A percentile compares a stretch with the other conserved stretches of the same genome.
Evolutionary conservation across 2,888 invertebrate genomes (phyloP).

Genomic region (Caenorhabditis wallacei): DNA sequence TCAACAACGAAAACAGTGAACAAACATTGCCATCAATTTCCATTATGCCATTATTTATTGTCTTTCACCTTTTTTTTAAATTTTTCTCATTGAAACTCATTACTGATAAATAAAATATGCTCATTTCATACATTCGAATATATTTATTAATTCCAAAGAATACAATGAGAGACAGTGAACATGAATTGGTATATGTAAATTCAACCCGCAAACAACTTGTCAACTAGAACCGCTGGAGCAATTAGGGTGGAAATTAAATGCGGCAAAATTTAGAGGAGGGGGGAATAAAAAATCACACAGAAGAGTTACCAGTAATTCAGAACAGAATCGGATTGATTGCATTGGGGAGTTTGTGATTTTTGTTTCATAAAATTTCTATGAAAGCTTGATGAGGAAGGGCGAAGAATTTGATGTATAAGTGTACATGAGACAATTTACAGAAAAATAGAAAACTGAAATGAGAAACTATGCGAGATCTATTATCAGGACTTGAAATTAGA

Average conservation of each 20-base stretch:
- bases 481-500: slow-evolving; percentile 11
- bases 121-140: slow-evolving; percentile 8
- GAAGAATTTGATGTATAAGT: background rate
- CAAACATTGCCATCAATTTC: slow-evolving; percentile 19
- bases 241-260: slow-evolving; percentile 12
- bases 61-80: background rate
- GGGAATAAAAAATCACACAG: slow-evolving; percentile 37
- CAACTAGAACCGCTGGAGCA: slow-evolving; percentile 57
- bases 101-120: background rate
- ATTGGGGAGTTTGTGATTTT: slow-evolving; percentile 5
- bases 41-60: slow-evolving; percentile 58
- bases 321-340: slow-evolving; percentile 30
- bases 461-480: slow-evolving; percentile 23
- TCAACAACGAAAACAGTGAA: slow-evolving; percentile 27
- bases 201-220: slow-evolving; percentile 50
- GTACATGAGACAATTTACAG: background rate
- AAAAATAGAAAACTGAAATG: slow-evolving; percentile 25
- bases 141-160: background rate
- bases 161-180: slow-evolving; percentile 6
- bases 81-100: slow-evolving; percentile 1
- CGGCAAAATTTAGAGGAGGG: background rate
- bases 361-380: slow-evolving; percentile 23
- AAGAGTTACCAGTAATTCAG: slow-evolving; percentile 34
- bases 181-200: slow-evolving; percentile 34
- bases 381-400: slow-evolving; percentile 8